A percentile compares a stretch with the other conserved stretches of the same genome.
phyloP scores from a whole-genome alignment of 2,888 invertebrate genomes.

The Bhutanitis thaidina region DNA sequence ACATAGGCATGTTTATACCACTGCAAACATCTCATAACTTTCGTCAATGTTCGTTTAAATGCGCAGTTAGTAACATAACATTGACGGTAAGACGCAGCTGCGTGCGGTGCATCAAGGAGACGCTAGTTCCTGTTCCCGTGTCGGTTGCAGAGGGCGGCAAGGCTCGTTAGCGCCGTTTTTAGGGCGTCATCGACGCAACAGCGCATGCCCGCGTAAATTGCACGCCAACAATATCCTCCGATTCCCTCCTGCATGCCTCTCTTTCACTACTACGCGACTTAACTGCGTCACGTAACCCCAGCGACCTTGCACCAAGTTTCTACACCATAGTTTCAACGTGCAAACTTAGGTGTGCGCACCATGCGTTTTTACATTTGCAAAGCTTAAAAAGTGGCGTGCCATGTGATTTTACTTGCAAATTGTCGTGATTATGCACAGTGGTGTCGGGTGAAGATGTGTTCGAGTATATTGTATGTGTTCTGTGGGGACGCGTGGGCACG shows the following conservation, averaged over 20 bases:
- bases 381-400: slow-evolving; percentile 65
- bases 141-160: slow-evolving; percentile 35
- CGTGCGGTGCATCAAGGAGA: slow-evolving; percentile 22
- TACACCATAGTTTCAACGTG: slow-evolving; percentile 26
- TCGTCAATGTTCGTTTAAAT: not conserved
- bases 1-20: too few relatives aligned
- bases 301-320: slow-evolving; percentile 59
- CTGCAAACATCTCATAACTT: not conserved
- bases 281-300: slow-evolving; percentile 29
- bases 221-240: slow-evolving; percentile 11
- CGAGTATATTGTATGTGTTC: slow-evolving; percentile 67
- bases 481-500: slow-evolving; percentile 57
- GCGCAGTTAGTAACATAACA: slow-evolving; percentile 11
- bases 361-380: slow-evolving; percentile 64
- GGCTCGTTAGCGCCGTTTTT: slow-evolving; percentile 66
- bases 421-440: slow-evolving; percentile 67
- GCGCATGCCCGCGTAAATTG: slow-evolving; percentile 68
- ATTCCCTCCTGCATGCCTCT: slow-evolving; percentile 3
- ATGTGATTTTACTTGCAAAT: slow-evolving; percentile 74
- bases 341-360: slow-evolving; percentile 45
- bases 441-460: slow-evolving; percentile 63
- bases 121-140: slow-evolving; percentile 61
- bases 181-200: slow-evolving; percentile 69
- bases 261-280: slow-evolving; percentile 9
- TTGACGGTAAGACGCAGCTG: slow-evolving; percentile 26